A percentile compares a stretch with the other conserved stretches of the same genome.
These are phyloP conservation scores for Sepioteuthis lessoniana DNA, from an alignment of 2,888 invertebrate species.

Conservation along the genomic window DNA sequence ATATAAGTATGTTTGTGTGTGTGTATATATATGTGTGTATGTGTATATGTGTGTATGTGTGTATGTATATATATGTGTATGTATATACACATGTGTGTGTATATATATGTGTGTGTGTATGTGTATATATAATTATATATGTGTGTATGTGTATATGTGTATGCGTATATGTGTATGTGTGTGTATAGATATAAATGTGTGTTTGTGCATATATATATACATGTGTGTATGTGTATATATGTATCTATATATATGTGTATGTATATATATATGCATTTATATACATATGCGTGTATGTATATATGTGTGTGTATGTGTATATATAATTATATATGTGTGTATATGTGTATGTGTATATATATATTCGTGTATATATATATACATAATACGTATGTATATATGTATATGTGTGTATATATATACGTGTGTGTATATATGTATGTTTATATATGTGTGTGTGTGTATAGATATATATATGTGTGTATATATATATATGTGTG, in stretches of 20 bases:
- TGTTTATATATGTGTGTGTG: too few species aligned
- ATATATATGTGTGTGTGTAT: neutral
- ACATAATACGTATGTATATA: too few species aligned
- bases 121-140: neutral
- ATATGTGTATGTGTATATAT: too few species aligned
- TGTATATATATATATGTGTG: too few species aligned
- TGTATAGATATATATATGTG: too few species aligned
- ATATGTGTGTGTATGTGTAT: neutral
- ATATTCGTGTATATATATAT: too few species aligned
- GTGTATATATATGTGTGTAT: neutral
- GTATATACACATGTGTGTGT: neutral
- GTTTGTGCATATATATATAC: neutral
- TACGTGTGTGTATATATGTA: too few species aligned
- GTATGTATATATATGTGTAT: neutral
- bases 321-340: too few species aligned
- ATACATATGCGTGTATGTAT: neutral
- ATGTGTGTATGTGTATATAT: neutral
- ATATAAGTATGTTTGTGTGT: neutral
- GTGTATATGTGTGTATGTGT: too few species aligned
- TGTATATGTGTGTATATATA: neutral
- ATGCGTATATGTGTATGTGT: too few species aligned
- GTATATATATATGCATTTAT: neutral
- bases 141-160: too few species aligned
- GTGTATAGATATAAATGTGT: too few species aligned
- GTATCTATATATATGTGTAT: neutral